Conservation (phyloP, 2,113 vertebrate genomes). For the Antechinus stuartii region DNA sequence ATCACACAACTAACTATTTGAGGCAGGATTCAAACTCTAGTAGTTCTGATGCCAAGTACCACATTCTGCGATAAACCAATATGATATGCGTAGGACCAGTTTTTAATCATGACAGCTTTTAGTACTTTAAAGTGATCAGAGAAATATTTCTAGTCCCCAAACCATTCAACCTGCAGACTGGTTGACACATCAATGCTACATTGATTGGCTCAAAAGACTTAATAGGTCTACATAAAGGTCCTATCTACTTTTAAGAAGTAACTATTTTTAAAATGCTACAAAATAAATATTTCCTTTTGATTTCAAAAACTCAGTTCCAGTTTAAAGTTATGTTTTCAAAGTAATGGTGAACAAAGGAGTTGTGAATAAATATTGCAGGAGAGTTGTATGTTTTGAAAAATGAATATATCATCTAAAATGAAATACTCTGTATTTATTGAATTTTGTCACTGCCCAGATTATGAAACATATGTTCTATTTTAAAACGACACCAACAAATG, state of each 20-base stretch:
- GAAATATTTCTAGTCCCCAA: background rate
- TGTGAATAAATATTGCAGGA: constrained; percentile 64
- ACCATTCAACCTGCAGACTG: background rate
- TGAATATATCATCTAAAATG: constrained; percentile 78
- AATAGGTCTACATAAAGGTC: background rate
- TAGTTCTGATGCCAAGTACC: background rate
- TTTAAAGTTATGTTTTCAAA: background rate
- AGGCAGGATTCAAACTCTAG: background rate
- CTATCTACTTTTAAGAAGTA: background rate
- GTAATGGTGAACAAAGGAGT: background rate
- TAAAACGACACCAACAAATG: constrained; percentile 78
- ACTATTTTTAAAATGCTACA: background rate
- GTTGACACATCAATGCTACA: background rate
- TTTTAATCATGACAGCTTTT: background rate
- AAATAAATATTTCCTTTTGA: background rate
- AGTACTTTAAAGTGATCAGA: background rate
- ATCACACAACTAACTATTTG: background rate
- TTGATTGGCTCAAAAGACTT: background rate
- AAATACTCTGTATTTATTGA: constrained; percentile 76
- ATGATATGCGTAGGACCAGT: background rate
- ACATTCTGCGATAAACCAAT: background rate
- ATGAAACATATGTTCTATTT: constrained; percentile 74
- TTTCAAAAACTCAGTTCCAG: background rate
- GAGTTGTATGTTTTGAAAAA: constrained; percentile 73
- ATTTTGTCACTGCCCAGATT: constrained; percentile 76